Evolutionary conservation across 2,888 invertebrate genomes (phyloP).

Genomic region (Ochropleura leucogaster): DNA sequence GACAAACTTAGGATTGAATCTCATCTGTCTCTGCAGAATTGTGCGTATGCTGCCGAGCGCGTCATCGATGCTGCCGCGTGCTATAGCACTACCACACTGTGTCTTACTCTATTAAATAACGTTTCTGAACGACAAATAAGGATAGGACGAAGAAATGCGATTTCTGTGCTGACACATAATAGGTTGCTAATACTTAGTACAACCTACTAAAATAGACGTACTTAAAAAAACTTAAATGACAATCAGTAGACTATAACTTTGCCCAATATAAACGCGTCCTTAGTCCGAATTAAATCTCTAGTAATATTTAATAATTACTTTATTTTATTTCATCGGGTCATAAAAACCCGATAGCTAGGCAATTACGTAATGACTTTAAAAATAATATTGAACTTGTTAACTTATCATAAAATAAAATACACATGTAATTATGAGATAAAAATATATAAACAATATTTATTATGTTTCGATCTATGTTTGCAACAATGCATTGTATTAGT

Average conservation of each 20-base stretch:
- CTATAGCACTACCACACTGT: too few relatives aligned
- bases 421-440: slow-evolving; percentile 34
- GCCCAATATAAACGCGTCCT: neutral
- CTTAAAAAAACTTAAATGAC: neutral
- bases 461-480: neutral
- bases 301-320: slow-evolving; percentile 16
- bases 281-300: slow-evolving; percentile 57
- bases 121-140: too few relatives aligned
- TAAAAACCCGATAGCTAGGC: slow-evolving; percentile 28
- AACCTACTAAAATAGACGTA: slow-evolving; percentile 7
- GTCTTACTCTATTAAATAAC: too few relatives aligned
- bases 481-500: slow-evolving; percentile 14
- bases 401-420: slow-evolving; percentile 25
- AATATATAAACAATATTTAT: slow-evolving; percentile 14
- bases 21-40: too few relatives aligned
- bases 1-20: too few relatives aligned
- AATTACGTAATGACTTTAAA: slow-evolving; percentile 48
- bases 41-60: too few relatives aligned
- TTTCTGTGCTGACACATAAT: neutral
- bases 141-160: too few relatives aligned
- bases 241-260: slow-evolving; percentile 38
- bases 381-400: slow-evolving; percentile 34
- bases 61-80: too few relatives aligned
- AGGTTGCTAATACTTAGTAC: neutral
- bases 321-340: slow-evolving; percentile 29